Conservation (phyloP, 2,888 invertebrate species). For the Physocephala rufipes region DNA sequence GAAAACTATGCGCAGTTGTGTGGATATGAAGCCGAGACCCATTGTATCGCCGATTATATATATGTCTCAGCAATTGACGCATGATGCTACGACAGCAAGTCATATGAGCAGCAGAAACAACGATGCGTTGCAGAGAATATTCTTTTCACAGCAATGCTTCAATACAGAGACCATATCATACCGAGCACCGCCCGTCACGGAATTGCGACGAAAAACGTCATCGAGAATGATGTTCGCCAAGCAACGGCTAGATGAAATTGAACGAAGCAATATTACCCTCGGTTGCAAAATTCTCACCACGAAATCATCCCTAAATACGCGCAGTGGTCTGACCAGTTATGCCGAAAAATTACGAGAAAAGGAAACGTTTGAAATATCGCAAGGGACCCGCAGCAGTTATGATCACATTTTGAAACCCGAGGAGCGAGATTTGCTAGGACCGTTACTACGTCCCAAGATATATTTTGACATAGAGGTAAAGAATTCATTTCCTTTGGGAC, state of each 20-base stretch:
- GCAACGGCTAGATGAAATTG: slow-evolving; percentile 35
- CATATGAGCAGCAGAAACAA: not conserved
- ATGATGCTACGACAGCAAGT: not conserved
- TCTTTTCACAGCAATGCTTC: not conserved
- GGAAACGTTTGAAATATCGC: slow-evolving; percentile 17
- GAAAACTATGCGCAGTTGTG: not conserved
- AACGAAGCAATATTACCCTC: slow-evolving; percentile 44
- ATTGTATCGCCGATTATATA: not conserved
- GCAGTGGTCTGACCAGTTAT: not conserved
- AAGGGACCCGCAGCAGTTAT: slow-evolving; percentile 38
- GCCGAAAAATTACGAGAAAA: not conserved
- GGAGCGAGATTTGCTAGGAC: not conserved
- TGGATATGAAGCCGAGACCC: slow-evolving; percentile 17
- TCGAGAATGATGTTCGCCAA: slow-evolving; percentile 13
- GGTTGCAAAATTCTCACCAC: slow-evolving; percentile 49
- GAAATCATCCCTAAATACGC: slow-evolving; percentile 47
- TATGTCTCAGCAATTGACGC: not conserved
- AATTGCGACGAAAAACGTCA: slow-evolving; percentile 10
- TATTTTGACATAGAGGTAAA: slow-evolving; percentile 54
- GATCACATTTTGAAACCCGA: slow-evolving; percentile 39
- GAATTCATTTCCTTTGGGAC: slow-evolving; percentile 48
- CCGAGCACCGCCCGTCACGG: not conserved
- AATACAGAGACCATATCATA: not conserved
- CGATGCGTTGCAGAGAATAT: not conserved
- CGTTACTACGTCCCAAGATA: slow-evolving; percentile 57